Base-by-base conservation (phyloP, 2,113 vertebrate genomes). In the Tragelaphus strepsiceros region DNA sequence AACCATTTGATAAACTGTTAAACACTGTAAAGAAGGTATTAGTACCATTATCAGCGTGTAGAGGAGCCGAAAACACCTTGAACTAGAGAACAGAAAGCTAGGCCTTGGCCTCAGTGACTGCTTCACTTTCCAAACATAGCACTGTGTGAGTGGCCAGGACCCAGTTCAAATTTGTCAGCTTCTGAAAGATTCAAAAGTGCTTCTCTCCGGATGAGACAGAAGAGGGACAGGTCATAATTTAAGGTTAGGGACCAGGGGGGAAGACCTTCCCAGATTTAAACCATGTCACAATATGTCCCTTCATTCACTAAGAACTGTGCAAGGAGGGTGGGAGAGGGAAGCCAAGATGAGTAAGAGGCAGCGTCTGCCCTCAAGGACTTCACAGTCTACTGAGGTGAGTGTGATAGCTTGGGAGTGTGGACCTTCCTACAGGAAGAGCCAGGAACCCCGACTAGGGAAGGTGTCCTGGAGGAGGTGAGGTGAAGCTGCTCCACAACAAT, bases 181-280 rank as follows among this genome's bases (percentile, higher is more conserved):
- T 88, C 82, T 43, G 46, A 32, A 90, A 71, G 17, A 19, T n/a
- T 30, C 32, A 51, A 61, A 46, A 62, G 54, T 21, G 53, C 32
- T 13, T 7, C 9, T 53, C 9, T 6, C 4, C 0, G 9, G 24
- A 15, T 5, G 0, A 32, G 19, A 8, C 7, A 5, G 11, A 10
- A 24, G 39, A 62, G 32, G 6, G 16, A 91, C 3, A 13, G n/a
- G 49, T 53, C 51, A 46, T 13, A 85, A 64, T 28, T 80, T 51
- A 39, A 26, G 53, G n/a, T 39, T 59, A 35, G 22, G 19, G 64
- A 22, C n/a, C 9, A 62, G 15, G 19, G 43, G 56, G 30, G 43
- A 32, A 26, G 49, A n/a, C 26, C 62, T 83, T 39, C 11, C 15
- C 86, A 26, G 43, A 24, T 21, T 22, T 43, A 90, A 53, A 74